These are phyloP conservation scores for Musca vetustissima DNA, from an alignment of 1,140 invertebrate genomes.

Conservation along the genomic window DNA sequence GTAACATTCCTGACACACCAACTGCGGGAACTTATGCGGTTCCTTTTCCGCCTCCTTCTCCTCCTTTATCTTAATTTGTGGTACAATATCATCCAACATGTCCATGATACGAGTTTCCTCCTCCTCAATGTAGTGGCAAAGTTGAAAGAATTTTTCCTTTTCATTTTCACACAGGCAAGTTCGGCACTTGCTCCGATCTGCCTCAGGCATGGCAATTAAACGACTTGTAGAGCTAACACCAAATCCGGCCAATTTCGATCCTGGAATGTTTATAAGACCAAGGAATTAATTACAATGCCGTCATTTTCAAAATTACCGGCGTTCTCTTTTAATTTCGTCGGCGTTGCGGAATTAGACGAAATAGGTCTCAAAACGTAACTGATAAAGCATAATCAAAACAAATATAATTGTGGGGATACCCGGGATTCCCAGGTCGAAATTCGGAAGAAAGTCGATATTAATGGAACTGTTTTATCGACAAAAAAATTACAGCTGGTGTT, in stretches of 20 bases:
- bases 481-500: neutral
- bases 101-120: neutral
- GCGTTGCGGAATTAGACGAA: too few species aligned
- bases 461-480: conserved; percentile 1
- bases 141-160: neutral
- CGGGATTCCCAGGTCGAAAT: too few species aligned
- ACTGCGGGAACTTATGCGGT: too few species aligned
- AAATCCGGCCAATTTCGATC: too few species aligned
- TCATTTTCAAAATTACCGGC: neutral
- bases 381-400: too few species aligned
- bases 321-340: neutral
- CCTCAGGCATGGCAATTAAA: neutral
- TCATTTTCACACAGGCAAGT: neutral
- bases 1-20: too few species aligned
- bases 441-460: too few species aligned
- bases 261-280: too few species aligned
- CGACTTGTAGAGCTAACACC: neutral
- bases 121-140: conserved; percentile 10
- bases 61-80: neutral
- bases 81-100: conserved; percentile 13
- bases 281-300: too few species aligned
- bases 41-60: too few species aligned
- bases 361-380: too few species aligned
- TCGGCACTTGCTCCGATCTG: neutral
- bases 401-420: too few species aligned